Evolutionary conservation across 2,888 invertebrate genomes (phyloP).

Genomic region (Erannis defoliaria): DNA sequence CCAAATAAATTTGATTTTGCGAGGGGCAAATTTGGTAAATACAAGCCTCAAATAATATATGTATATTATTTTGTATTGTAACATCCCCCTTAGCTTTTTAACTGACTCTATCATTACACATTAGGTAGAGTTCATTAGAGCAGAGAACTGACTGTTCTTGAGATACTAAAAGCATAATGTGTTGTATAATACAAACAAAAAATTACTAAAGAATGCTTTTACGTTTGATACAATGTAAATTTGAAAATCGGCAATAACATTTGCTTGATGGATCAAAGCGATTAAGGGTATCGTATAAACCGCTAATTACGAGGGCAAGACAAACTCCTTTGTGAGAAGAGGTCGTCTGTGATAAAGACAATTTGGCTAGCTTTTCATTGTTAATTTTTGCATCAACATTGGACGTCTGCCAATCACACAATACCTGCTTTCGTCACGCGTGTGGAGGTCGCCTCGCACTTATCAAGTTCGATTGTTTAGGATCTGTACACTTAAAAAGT

Average conservation of each 20-base stretch:
- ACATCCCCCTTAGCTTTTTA: too few species aligned
- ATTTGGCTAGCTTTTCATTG: constrained; percentile 53
- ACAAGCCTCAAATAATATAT: too few species aligned
- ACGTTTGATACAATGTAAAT: background rate
- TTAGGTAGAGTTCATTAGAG: too few species aligned
- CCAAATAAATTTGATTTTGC: too few species aligned
- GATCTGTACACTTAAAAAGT: constrained; percentile 20
- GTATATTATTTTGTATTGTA: too few species aligned
- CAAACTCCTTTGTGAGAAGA: constrained; percentile 35
- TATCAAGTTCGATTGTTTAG: constrained; percentile 39
- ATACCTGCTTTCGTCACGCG: constrained; percentile 66
- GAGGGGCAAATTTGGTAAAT: too few species aligned
- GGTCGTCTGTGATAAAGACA: constrained; percentile 46
- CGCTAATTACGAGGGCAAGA: constrained; percentile 18
- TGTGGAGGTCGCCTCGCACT: constrained; percentile 59
- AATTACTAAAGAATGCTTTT: background rate
- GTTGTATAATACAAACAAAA: background rate
- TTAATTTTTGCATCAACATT: constrained; percentile 66
- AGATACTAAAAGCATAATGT: background rate
- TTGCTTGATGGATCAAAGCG: constrained; percentile 12
- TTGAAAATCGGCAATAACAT: background rate
- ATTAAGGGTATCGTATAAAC: background rate
- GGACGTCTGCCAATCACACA: constrained; percentile 70
- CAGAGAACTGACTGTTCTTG: background rate
- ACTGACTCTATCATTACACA: too few species aligned